Percentiles rank a stretch among this genome's conserved stretches.
These are phyloP conservation scores for Plutella xylostella DNA, from an alignment of 2,888 invertebrate species.

Conservation along the genomic window DNA sequence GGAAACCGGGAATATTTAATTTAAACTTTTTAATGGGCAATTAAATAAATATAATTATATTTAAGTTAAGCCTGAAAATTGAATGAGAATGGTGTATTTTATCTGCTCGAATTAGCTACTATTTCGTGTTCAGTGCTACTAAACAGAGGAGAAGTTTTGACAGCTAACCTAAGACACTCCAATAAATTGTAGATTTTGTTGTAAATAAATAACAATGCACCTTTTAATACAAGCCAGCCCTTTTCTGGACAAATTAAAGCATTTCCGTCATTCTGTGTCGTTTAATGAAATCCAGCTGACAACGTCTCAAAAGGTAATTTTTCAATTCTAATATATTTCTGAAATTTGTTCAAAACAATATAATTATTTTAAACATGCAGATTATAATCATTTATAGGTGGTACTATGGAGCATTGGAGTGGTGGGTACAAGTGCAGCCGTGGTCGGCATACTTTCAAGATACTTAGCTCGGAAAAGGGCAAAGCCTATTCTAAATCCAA, in stretches of 20 bases:
- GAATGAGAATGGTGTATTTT: no score
- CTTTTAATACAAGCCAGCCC: constrained; percentile 68
- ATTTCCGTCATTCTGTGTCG: constrained; percentile 57
- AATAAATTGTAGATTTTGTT: constrained; percentile 1
- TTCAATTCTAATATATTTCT: no score
- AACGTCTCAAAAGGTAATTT: constrained; percentile 81
- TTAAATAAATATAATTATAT: no score
- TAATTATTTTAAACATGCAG: no score
- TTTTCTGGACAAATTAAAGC: constrained; percentile 63
- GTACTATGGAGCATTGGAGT: constrained; percentile 79
- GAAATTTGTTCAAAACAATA: no score
- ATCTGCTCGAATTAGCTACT: no score
- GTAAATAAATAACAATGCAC: constrained; percentile 39
- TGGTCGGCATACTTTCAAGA: constrained; percentile 86
- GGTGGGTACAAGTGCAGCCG: constrained; percentile 76
- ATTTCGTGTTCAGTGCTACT: constrained; percentile 7
- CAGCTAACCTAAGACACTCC: constrained; percentile 24
- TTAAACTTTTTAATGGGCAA: no score
- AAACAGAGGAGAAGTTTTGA: constrained; percentile 23
- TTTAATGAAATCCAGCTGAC: constrained; percentile 68
- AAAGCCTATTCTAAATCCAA: constrained; percentile 71
- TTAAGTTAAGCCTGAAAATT: no score
- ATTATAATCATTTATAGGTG: constrained; percentile 54
- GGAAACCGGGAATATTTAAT: no score
- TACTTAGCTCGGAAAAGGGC: constrained; percentile 78